Evolutionary conservation across 2,113 vertebrate species (phyloP).

Genomic region (Ptilorrhoa leucosticta): DNA sequence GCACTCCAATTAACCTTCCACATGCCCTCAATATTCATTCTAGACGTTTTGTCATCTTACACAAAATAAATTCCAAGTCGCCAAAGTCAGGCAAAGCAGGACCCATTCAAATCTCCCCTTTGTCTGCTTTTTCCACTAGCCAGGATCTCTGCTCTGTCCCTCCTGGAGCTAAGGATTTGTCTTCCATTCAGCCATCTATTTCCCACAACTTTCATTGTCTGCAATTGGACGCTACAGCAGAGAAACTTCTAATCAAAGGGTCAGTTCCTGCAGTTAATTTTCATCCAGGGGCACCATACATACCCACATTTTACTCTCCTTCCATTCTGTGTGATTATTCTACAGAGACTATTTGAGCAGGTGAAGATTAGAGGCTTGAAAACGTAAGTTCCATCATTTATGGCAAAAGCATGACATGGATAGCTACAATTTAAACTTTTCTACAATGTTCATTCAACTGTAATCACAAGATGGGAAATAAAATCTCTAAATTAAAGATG

Average conservation of each 20-base stretch:
- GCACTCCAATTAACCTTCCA: not conserved
- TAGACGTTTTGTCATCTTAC: not conserved
- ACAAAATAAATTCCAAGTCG: not conserved
- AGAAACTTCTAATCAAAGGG: constrained; percentile 4
- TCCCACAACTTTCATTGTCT: not conserved
- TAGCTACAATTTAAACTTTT: constrained; percentile 48
- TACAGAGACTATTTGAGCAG: not conserved
- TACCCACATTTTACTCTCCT: not conserved
- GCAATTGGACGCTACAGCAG: not conserved
- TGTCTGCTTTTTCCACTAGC: not conserved
- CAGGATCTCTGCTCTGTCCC: not conserved
- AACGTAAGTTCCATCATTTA: not conserved
- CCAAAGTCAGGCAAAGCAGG: not conserved
- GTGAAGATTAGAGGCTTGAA: constrained; percentile 36
- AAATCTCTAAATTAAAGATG: constrained; percentile 55
- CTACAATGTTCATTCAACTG: constrained; percentile 19
- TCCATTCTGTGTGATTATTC: not conserved
- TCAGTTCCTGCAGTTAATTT: not conserved
- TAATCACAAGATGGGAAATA: constrained; percentile 49
- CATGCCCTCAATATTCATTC: not conserved
- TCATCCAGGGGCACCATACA: not conserved
- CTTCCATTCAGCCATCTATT: not conserved
- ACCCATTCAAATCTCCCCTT: not conserved
- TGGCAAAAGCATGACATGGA: not conserved
- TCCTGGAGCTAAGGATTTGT: not conserved